Conservation (phyloP, 2,888 invertebrate species). For the Orchestes rusci region DNA sequence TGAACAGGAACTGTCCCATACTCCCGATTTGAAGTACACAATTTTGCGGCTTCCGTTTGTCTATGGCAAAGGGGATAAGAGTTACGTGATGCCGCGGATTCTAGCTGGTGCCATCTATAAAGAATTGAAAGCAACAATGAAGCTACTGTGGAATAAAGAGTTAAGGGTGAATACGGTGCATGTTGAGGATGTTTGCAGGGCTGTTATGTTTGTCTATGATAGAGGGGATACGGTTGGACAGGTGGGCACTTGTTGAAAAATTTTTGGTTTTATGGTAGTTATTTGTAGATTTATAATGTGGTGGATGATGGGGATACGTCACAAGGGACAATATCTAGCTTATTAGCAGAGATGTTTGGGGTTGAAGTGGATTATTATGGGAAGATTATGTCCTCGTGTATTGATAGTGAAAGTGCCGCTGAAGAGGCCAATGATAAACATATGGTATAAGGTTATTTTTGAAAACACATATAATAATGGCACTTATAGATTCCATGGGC, state of each 20-base stretch:
- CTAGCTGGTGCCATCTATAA: constrained; percentile 85
- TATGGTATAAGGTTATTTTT: constrained; percentile 44
- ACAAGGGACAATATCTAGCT: constrained; percentile 74
- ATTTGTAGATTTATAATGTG: constrained; percentile 64
- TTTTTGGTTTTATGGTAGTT: background rate
- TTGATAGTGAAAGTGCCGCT: constrained; percentile 72
- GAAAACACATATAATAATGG: background rate
- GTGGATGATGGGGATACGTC: constrained; percentile 78
- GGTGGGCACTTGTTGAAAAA: constrained; percentile 24
- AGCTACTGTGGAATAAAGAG: constrained; percentile 80
- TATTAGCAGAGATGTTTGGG: constrained; percentile 75
- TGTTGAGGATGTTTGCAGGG: constrained; percentile 75
- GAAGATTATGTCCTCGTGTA: constrained; percentile 69
- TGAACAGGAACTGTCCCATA: constrained; percentile 64
- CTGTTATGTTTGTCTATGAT: constrained; percentile 62
- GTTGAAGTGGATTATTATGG: constrained; percentile 87
- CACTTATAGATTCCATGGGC: constrained; percentile 68
- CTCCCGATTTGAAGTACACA: constrained; percentile 66
- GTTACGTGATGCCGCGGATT: constrained; percentile 75
- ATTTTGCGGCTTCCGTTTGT: constrained; percentile 78
- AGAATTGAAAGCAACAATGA: constrained; percentile 83
- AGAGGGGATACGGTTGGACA: constrained; percentile 38
- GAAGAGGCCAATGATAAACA: constrained; percentile 94
- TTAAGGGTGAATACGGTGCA: constrained; percentile 84
- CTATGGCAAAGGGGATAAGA: constrained; percentile 78